Evolutionary conservation across 2,113 vertebrate species (phyloP), one percentile per base, ranked within the genome.

Genomic region (Brienomyrus longianalis): DNA sequence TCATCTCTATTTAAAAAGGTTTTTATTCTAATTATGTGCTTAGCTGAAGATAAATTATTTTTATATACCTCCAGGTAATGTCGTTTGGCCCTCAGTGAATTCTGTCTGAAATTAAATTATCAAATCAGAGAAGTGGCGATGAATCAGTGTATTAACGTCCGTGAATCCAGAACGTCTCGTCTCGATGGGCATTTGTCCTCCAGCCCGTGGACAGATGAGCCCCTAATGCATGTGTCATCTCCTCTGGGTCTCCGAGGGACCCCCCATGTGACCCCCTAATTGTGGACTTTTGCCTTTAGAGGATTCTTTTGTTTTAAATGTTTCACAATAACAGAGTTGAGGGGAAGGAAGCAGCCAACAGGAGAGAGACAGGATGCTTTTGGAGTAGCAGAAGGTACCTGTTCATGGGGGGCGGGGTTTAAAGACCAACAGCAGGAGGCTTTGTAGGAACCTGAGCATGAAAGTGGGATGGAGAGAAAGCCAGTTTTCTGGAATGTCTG

Each of bases 11-110:
- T 87, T 87, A 31, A 87, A 52, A 87, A 54, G 48, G 23, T 35
- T 35, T 87, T 87, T 56, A 87, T 52, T 21, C 51, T 52, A 54
- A 87, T 87, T 87, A 87, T 87, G 50, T 52, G 27, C 50, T 87
- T 87, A 87, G n/a, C 85, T 54, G 45, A 87, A 86, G 45, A 45
- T 86, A 86, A 87, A 87, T 52, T 87, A 87, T 87, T 87, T 52
- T 87, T 39, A 87, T 50, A 51, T 54, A 52, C 85, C n/a, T n/a
- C 50, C 13, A 52, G 85, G 85, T 54, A 54, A 56, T 51, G 47
- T 48, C 17, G 6, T 87, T 54, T 87, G 51, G 31, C 17, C 50
- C 48, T 17, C 51, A 17, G 47, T 54, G 51, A 87, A 39, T 35
- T 35, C 5, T 15, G 6, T 86, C 70, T 52, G 50, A 54, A 54